Evolutionary conservation across 2,888 invertebrate genomes (phyloP).

Genomic region (Lypha dubia): DNA sequence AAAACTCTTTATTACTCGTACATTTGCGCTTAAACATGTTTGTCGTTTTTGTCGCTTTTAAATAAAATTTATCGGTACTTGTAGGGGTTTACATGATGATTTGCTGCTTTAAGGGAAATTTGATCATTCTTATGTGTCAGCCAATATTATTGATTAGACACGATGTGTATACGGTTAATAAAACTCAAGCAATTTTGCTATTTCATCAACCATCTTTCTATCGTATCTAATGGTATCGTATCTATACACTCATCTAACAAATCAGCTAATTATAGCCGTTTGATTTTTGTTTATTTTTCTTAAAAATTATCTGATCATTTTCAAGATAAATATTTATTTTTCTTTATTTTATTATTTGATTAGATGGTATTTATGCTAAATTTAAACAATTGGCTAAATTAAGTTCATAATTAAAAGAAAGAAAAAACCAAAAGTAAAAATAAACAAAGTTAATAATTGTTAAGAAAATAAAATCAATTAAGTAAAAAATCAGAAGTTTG

Average conservation of each 20-base stretch:
- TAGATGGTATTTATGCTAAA: conserved; percentile 5
- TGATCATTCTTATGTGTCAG: conserved; percentile 52
- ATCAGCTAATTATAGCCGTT: not conserved
- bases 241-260: not conserved
- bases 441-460: not conserved
- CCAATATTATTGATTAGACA: conserved; percentile 63
- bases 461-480: not conserved
- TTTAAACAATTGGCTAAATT: conserved; percentile 33
- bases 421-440: not conserved
- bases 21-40: conserved; percentile 66
- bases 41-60: conserved; percentile 38
- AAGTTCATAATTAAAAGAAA: conserved; percentile 27
- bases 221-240: no score
- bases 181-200: conserved; percentile 43
- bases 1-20: conserved; percentile 64
- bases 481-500: not conserved
- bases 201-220: not conserved
- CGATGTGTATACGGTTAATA: conserved; percentile 68
- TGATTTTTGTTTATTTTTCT: conserved; percentile 9
- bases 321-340: conserved; percentile 45
- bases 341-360: conserved; percentile 20
- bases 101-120: conserved; percentile 67
- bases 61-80: conserved; percentile 65
- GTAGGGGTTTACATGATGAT: conserved; percentile 72
- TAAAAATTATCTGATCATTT: conserved; percentile 21